Evolutionary conservation across 2,797 vertebrate species (phyloP).

Genomic region (Manis pentadactyla): DNA sequence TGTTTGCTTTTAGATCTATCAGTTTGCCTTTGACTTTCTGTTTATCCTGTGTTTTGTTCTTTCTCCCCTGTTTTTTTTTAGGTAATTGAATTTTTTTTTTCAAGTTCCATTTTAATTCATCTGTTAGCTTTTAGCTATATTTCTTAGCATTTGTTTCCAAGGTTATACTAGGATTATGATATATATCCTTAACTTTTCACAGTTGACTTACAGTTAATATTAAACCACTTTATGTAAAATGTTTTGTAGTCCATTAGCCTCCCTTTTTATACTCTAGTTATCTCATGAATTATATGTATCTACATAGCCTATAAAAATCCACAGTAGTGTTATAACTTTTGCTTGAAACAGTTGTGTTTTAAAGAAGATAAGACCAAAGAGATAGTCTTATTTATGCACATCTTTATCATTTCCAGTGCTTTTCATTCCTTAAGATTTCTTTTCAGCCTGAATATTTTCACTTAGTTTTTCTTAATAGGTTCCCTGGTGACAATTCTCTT

Average conservation of each 20-base stretch:
- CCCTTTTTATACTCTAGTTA: neutral
- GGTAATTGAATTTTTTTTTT: neutral
- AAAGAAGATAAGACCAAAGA: neutral
- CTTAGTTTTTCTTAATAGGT: neutral
- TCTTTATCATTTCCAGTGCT: neutral
- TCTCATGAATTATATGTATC: neutral
- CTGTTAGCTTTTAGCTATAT: neutral
- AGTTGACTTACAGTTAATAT: conserved; percentile 29
- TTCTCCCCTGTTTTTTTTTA: neutral
- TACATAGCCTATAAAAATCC: neutral
- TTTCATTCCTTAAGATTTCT: neutral
- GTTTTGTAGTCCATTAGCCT: neutral
- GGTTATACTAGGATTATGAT: neutral
- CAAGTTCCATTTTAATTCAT: conserved; percentile 31
- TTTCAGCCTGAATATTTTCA: neutral
- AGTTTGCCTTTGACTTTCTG: neutral
- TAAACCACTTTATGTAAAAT: conserved; percentile 8
- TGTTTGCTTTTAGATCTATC: neutral
- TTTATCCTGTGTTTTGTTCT: conserved; percentile 41
- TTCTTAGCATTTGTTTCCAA: neutral
- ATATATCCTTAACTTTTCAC: neutral
- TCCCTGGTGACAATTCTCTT: neutral
- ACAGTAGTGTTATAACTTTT: conserved; percentile 14
- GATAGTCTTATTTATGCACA: neutral
- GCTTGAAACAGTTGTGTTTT: neutral